Base-by-base conservation (phyloP, 2,113 vertebrate genomes). In the Spea multiplicata region DNA sequence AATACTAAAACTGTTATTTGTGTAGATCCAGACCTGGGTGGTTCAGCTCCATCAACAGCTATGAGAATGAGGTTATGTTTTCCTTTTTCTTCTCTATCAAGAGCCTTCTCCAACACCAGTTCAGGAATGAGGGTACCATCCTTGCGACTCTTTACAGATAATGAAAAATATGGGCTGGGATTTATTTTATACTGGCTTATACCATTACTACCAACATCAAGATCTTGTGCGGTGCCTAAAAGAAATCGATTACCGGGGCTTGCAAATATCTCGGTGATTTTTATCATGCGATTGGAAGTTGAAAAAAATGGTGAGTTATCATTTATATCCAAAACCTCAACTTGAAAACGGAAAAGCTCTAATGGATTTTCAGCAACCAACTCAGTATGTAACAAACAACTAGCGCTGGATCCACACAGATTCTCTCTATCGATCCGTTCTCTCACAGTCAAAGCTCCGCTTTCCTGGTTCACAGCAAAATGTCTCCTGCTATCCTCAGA, bases 241-340 rank as follows among this genome's bases (percentile, higher is more conserved):
- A 89, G 89, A 84, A 95, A 89, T 16, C 87, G 87, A 6, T 86
- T 86, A 14, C 93, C 91, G 0, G 82, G 57, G 57, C 87, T 84
- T 0, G 90, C 90, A 2, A 73, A 6, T 12, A 91, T 89, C 84
- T 95, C 94, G 53, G 87, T 90, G 52, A 94, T 80, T 84, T 92
- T 91, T 8, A 94, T 81, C 52, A 89, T 89, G 76, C 92, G 87
- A 80, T 93, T 92, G 57, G 83, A 86, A 61, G 88, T 90, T 4
- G 93, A 88, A 80, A 94, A 95, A 71, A 84, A 88, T 44, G 94
- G 92, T 0, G 89, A 87, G 44, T 96, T 95, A 83, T 95, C 94
- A 85, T 96, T 94, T 70, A 95, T 92, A 82, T 96, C 93, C 48
- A 89, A 75, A 64, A 95, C 89, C 71, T 94, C 90, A 82, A 96